Conservation (phyloP, 2,888 invertebrate genomes). For the Drosophila antonietae region DNA sequence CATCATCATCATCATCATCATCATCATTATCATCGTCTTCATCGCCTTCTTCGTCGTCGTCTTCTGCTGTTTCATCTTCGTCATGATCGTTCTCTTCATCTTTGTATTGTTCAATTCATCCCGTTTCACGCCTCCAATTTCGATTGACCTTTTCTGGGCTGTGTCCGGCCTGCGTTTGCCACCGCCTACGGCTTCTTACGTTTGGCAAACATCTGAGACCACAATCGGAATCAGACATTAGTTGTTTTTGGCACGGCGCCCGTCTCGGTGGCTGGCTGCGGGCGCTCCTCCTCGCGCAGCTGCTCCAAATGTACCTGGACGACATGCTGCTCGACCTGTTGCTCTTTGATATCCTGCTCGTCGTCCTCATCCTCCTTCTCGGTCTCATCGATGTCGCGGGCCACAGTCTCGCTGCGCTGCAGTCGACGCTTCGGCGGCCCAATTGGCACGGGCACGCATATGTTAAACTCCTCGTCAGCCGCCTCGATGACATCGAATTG, state of each 20-base stretch:
- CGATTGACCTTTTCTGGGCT: not conserved
- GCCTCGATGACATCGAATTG: slow-evolving; percentile 74
- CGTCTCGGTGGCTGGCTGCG: slow-evolving; percentile 36
- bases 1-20: not conserved
- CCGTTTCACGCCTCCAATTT: not conserved
- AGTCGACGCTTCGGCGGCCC: slow-evolving; percentile 60
- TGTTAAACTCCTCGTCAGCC: slow-evolving; percentile 74
- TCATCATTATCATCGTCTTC: not conserved
- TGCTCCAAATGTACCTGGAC: slow-evolving; percentile 61
- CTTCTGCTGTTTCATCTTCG: not conserved
- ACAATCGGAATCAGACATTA: slow-evolving; percentile 74
- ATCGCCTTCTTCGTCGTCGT: not conserved
- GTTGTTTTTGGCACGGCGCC: slow-evolving; percentile 59
- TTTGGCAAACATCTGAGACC: slow-evolving; percentile 68
- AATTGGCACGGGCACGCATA: slow-evolving; percentile 65
- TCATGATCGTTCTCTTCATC: not conserved
- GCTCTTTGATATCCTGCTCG: slow-evolving; percentile 27
- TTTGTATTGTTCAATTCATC: not conserved
- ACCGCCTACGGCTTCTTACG: slow-evolving; percentile 57
- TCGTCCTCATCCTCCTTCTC: slow-evolving; percentile 47
- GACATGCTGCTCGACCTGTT: slow-evolving; percentile 36
- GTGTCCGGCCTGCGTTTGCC: slow-evolving; percentile 1
- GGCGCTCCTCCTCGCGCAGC: slow-evolving; percentile 11
- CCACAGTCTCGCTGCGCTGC: slow-evolving; percentile 81
- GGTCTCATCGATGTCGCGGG: slow-evolving; percentile 70